Conservation (phyloP, 2,888 invertebrate species). For the Gnatocerus cornutus region DNA sequence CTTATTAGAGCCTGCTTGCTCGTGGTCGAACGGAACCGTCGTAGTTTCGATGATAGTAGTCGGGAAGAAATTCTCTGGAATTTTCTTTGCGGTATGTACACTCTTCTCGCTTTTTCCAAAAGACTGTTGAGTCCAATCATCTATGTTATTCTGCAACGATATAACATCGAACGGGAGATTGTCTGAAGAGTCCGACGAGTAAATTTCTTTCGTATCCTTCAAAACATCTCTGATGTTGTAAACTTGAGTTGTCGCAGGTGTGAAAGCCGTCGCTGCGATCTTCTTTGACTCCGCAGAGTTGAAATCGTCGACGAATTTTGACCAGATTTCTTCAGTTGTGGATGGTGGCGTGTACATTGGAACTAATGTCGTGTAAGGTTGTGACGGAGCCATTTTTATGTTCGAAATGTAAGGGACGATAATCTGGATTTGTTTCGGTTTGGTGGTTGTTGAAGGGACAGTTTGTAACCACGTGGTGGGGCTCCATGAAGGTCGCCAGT, state of each 20-base stretch:
- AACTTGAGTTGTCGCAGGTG: conserved; percentile 63
- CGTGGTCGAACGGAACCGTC: conserved; percentile 60
- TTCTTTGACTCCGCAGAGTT: conserved; percentile 73
- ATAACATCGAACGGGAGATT: conserved; percentile 81
- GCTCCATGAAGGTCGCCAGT: conserved; percentile 60
- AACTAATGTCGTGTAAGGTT: conserved; percentile 63
- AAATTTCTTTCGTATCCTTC: conserved; percentile 61
- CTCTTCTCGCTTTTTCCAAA: conserved; percentile 74
- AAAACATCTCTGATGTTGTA: conserved; percentile 74
- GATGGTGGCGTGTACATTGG: conserved; percentile 65
- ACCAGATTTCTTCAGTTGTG: conserved; percentile 64
- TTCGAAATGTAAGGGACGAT: conserved; percentile 86
- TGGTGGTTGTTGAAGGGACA: conserved; percentile 66
- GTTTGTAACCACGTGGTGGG: conserved; percentile 62
- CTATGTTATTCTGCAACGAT: conserved; percentile 86
- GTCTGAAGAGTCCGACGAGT: conserved; percentile 56
- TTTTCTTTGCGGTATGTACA: conserved; percentile 77
- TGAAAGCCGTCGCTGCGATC: conserved; percentile 67
- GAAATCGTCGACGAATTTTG: conserved; percentile 71
- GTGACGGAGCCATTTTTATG: conserved; percentile 46
- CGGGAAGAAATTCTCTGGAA: conserved; percentile 84
- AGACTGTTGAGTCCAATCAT: conserved; percentile 88
- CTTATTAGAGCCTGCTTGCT: conserved; percentile 62
- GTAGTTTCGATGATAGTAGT: conserved; percentile 69
- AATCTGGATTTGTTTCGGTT: conserved; percentile 82